Base-by-base conservation (phyloP, 2,797 vertebrate species). In the Eurystomus glaucurus region DNA sequence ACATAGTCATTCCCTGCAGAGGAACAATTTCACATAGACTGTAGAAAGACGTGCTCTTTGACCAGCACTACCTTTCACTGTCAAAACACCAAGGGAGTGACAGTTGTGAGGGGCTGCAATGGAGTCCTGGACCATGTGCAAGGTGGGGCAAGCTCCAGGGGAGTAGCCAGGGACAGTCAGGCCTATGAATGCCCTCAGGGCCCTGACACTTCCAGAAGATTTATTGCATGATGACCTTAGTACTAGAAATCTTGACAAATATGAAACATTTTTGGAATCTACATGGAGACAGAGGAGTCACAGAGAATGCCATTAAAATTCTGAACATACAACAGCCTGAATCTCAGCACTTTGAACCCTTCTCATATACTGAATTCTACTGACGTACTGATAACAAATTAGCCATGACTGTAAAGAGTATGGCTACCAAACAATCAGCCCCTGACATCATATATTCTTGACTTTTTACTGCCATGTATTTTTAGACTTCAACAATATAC, bases 81-180 rank as follows among this genome's bases (percentile, higher is more conserved):
- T 65, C 31, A 13, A 7, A 41, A 2, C 21, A 25, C 8, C 2
- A 0, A 52, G 41, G 14, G 28, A 39, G 5, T 37, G 50, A 9
- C 18, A 64, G 28, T 11, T 2, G 0, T 6, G 4, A 6, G 5
- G 10, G 4, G 7, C 16, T 74, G 26, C 20, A 46, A 5, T 10
- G 25, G 13, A 52, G 11, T 35, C 17, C 28, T 43, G n/a, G 62
- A 14, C 28, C 28, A 12, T 5, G 11, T 25, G 17, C 0, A 2
- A 1, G 20, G 7, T 22, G 0, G 1, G 0, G 1, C 4, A 2
- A 41, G 6, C 7, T 22, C n/a, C 0, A 5, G 0, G 5, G 2
- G 1, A 0, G 1, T 29, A 4, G 16, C 1, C 11, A 61, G 16
- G 3, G 6, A 10, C 4, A 6, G 7, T 5, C 26, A 50, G 16